These are phyloP conservation scores for Heptranchias perlo DNA, from an alignment of 2,113 vertebrate genomes.

Conservation along the genomic window DNA sequence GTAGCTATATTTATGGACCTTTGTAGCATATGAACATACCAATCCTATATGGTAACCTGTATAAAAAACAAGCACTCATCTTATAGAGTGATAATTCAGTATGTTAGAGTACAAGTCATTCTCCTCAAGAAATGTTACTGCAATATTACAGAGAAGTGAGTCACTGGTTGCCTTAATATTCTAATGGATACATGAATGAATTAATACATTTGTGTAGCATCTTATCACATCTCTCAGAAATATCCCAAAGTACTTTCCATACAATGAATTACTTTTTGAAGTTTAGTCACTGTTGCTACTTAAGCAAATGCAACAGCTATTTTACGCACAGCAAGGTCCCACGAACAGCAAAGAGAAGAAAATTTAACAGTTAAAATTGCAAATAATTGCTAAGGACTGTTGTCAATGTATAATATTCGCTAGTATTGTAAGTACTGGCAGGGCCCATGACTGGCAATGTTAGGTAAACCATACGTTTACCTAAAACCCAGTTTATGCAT, in stretches of 20 bases:
- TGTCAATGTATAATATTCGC: neutral
- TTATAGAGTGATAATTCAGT: neutral
- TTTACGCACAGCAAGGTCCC: neutral
- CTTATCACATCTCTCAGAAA: neutral
- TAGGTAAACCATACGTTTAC: neutral
- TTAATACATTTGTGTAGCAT: neutral
- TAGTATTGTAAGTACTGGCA: neutral
- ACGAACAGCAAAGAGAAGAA: neutral
- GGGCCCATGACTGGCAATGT: neutral
- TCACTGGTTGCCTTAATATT: neutral
- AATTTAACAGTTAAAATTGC: slow-evolving; percentile 13
- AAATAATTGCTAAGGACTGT: neutral
- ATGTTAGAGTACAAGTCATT: neutral
- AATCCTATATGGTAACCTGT: neutral
- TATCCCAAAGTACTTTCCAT: neutral
- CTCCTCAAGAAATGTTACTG: neutral
- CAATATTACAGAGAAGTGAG: neutral
- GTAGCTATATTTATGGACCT: neutral
- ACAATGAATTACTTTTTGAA: neutral
- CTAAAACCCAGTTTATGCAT: neutral
- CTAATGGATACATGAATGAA: neutral
- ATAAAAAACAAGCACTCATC: neutral
- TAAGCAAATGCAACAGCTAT: neutral
- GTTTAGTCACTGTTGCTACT: neutral
- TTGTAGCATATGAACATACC: neutral